Conservation (phyloP, 2,888 invertebrate species). For the Parnassius apollo region DNA sequence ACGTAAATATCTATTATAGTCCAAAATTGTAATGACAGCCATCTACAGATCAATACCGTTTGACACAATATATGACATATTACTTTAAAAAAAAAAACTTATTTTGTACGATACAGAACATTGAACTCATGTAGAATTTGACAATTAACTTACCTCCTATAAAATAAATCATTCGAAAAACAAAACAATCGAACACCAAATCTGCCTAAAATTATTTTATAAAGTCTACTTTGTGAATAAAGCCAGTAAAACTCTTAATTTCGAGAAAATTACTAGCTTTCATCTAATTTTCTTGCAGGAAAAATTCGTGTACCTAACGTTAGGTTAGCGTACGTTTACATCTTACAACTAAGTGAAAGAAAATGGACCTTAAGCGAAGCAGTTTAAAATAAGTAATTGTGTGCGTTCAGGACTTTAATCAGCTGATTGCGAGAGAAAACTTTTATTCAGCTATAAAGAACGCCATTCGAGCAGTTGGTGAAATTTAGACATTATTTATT, state of each 20-base stretch:
- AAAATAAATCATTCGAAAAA: too few species aligned
- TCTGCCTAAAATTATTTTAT: neutral
- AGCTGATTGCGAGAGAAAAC: constrained; percentile 51
- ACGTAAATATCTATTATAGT: too few species aligned
- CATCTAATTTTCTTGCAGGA: constrained; percentile 48
- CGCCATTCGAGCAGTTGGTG: constrained; percentile 51
- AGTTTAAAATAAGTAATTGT: constrained; percentile 29
- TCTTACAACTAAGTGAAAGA: constrained; percentile 21
- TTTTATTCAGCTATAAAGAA: constrained; percentile 63
- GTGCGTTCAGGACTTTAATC: constrained; percentile 42
- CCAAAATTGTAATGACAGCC: too few species aligned
- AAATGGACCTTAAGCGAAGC: constrained; percentile 32
- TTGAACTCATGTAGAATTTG: too few species aligned
- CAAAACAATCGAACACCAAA: too few species aligned
- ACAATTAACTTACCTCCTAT: too few species aligned
- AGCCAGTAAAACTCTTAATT: constrained; percentile 40
- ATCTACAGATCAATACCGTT: too few species aligned
- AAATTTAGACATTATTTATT: constrained; percentile 26
- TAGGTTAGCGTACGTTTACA: constrained; percentile 32
- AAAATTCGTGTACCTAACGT: constrained; percentile 34
- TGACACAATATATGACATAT: too few species aligned
- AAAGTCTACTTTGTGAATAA: constrained; percentile 8
- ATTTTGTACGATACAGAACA: too few species aligned
- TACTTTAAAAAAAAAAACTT: too few species aligned
- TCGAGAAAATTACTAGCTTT: constrained; percentile 45